phyloP scores from a whole-genome alignment of 2,113 vertebrate genomes.

The Malurus cyaneus region DNA sequence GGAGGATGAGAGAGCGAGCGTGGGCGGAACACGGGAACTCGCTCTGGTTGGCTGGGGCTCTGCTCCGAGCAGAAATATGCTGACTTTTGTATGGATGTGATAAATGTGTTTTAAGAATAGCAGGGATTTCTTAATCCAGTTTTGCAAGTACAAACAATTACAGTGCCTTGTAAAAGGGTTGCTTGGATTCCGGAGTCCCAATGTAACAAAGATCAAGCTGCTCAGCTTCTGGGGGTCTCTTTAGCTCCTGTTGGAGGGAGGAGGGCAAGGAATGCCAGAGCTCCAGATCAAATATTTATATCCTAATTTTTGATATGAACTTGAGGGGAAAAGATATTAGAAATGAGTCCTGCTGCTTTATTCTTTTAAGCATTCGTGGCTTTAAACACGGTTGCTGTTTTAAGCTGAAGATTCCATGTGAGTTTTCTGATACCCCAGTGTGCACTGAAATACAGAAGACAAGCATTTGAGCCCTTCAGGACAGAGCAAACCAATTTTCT shows the following conservation, averaged over 20 bases:
- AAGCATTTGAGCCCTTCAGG: background rate
- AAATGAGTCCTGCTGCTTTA: background rate
- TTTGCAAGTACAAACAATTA: slow-evolving; percentile 78
- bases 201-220: slow-evolving; percentile 73
- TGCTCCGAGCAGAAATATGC: slow-evolving; percentile 60
- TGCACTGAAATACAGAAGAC: background rate
- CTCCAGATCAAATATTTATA: background rate
- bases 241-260: background rate
- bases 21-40: slow-evolving; percentile 57
- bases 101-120: slow-evolving; percentile 70
- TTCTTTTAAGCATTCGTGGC: background rate
- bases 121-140: slow-evolving; percentile 78
- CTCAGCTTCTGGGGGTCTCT: background rate
- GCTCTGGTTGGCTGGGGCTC: slow-evolving; percentile 68
- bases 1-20: slow-evolving; percentile 47
- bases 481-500: background rate
- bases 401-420: background rate
- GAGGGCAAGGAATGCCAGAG: background rate
- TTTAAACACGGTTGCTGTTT: background rate
- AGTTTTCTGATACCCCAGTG: background rate
- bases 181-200: slow-evolving; percentile 52
- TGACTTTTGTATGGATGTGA: slow-evolving; percentile 70
- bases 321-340: background rate
- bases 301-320: background rate
- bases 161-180: slow-evolving; percentile 64